Percentiles rank a stretch among this genome's conserved stretches.
phyloP scores from a whole-genome alignment of 1,140 invertebrate genomes.

The Octopus bimaculoides region DNA sequence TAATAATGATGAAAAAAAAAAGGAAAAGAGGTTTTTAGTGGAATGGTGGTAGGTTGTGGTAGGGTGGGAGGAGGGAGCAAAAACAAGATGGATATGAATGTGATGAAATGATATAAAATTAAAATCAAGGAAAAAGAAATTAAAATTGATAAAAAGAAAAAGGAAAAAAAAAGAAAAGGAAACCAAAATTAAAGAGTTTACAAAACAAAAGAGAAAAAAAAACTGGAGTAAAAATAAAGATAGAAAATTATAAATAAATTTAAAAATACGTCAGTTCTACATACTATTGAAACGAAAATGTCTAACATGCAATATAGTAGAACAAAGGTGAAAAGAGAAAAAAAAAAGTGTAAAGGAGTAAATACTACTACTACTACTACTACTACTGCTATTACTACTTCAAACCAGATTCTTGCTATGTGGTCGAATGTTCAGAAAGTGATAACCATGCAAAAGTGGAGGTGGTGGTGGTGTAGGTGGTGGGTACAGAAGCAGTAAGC shows the following conservation, averaged over 20 bases:
- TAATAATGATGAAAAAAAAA: not conserved
- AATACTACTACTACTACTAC: too few species aligned
- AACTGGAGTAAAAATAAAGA: not conserved
- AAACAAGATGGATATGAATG: not conserved
- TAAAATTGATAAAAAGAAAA: not conserved
- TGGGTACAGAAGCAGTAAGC: too few species aligned
- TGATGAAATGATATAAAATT: not conserved
- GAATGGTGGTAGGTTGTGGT: not conserved
- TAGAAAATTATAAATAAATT: not conserved
- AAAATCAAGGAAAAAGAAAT: not conserved
- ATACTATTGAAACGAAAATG: conserved; percentile 22
- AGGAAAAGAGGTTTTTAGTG: not conserved
- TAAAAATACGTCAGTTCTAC: conserved; percentile 16
- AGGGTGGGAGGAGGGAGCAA: not conserved
- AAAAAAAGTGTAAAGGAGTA: too few species aligned
- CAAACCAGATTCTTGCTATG: too few species aligned
- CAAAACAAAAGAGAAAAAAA: conserved; percentile 6
- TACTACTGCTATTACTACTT: too few species aligned
- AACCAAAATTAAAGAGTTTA: not conserved
- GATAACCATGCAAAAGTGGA: too few species aligned
- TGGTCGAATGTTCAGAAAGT: too few species aligned
- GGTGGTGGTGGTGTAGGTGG: too few species aligned
- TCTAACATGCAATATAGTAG: too few species aligned
- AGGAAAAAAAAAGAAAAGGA: not conserved
- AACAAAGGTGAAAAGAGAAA: too few species aligned